Evolutionary conservation across 2,888 invertebrate species (phyloP).

Genomic region (Cheilosia impressa): DNA sequence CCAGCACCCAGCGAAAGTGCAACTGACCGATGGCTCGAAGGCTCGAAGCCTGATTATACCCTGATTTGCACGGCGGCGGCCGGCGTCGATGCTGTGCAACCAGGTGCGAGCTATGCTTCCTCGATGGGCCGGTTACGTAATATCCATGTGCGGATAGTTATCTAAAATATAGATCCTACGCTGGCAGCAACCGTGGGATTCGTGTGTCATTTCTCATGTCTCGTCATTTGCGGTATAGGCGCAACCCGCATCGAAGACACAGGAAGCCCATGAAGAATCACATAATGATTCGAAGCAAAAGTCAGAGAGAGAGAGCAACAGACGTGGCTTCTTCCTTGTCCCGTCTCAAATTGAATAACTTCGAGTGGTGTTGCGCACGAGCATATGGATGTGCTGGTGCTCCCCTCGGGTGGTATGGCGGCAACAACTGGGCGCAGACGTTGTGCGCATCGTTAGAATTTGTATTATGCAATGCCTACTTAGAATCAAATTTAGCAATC

Average conservation of each 20-base stretch:
- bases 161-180: slow-evolving; percentile 69
- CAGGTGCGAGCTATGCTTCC: slow-evolving; percentile 57
- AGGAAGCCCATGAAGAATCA: slow-evolving; percentile 51
- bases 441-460: slow-evolving; percentile 63
- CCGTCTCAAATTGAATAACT: slow-evolving; percentile 67
- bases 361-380: slow-evolving; percentile 59
- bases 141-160: slow-evolving; percentile 64
- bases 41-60: slow-evolving; percentile 65
- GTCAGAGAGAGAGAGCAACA: slow-evolving; percentile 4
- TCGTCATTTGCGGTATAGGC: slow-evolving; percentile 61
- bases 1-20: slow-evolving; percentile 57
- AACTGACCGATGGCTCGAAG: slow-evolving; percentile 61
- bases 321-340: slow-evolving; percentile 47
- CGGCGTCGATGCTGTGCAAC: slow-evolving; percentile 27
- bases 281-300: slow-evolving; percentile 40
- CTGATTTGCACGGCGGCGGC: slow-evolving; percentile 42
- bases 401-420: slow-evolving; percentile 23
- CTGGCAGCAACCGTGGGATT: slow-evolving; percentile 60
- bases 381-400: slow-evolving; percentile 12
- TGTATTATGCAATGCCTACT: slow-evolving; percentile 69
- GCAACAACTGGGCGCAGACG: slow-evolving; percentile 8
- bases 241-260: slow-evolving; percentile 34
- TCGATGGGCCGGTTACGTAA: slow-evolving; percentile 57
- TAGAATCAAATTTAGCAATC: slow-evolving; percentile 72
- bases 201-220: slow-evolving; percentile 73